Evolutionary conservation across 2,113 vertebrate species (phyloP).

Genomic region (Catharus fuscescens): DNA sequence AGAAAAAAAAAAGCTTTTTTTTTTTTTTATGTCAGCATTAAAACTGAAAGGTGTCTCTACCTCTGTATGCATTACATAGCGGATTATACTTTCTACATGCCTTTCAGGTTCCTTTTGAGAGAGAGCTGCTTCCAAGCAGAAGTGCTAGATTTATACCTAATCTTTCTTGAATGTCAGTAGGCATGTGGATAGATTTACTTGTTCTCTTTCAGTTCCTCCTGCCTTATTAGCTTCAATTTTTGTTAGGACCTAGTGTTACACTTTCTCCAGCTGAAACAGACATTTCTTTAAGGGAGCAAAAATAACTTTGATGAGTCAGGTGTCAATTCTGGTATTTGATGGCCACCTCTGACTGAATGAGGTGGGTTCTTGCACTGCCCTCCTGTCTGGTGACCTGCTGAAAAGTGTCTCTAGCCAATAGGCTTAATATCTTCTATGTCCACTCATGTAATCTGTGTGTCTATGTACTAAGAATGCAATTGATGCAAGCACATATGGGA

Average conservation of each 20-base stretch:
- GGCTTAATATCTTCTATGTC: not conserved
- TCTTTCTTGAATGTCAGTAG: not conserved
- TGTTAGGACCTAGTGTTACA: not conserved
- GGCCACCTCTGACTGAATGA: not conserved
- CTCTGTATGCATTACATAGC: not conserved
- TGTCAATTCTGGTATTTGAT: not conserved
- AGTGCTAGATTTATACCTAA: not conserved
- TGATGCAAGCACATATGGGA: not conserved
- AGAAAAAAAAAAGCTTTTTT: not conserved
- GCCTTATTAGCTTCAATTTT: not conserved
- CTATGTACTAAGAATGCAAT: not conserved
- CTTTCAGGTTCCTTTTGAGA: not conserved
- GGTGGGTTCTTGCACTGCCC: not conserved
- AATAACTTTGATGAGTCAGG: not conserved
- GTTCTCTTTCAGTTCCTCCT: not conserved
- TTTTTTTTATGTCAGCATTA: not conserved
- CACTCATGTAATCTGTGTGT: accelerated
- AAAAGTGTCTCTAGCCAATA: not conserved
- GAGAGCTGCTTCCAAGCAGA: not conserved
- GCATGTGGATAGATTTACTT: not conserved
- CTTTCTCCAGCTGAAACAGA: not conserved
- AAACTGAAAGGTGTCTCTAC: not conserved
- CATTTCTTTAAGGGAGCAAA: not conserved
- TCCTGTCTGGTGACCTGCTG: not conserved
- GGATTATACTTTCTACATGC: not conserved